A percentile compares a stretch with the other conserved stretches of the same genome.
phyloP scores from a whole-genome alignment of 2,888 invertebrate genomes.

The Campaea margaritaria region DNA sequence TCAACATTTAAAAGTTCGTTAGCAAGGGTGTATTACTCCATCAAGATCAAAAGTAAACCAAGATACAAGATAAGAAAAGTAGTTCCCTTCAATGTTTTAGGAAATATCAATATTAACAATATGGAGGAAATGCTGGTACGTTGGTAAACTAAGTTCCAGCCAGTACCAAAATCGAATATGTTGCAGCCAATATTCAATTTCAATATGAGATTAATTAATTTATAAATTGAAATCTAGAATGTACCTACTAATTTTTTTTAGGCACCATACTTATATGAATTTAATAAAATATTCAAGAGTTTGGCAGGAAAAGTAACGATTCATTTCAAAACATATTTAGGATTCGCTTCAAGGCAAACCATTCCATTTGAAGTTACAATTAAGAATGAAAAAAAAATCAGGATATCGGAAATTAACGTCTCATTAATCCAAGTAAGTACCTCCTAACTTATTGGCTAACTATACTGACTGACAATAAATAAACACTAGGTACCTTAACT shows the following conservation, averaged over 20 bases:
- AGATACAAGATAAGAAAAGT: slow-evolving; percentile 54
- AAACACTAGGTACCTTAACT: no score
- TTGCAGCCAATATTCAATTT: no score
- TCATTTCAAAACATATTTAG: slow-evolving; percentile 65
- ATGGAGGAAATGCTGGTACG: slow-evolving; percentile 35
- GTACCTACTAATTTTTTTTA: slow-evolving; percentile 48
- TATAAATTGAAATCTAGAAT: not conserved
- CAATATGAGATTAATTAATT: no score
- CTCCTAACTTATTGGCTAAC: not conserved
- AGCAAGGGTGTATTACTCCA: slow-evolving; percentile 64
- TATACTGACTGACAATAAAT: not conserved
- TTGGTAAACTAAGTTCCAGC: not conserved
- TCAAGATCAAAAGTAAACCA: slow-evolving; percentile 67
- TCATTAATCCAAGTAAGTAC: slow-evolving; percentile 65
- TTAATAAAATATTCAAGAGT: slow-evolving; percentile 60
- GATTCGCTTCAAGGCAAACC: slow-evolving; percentile 64
- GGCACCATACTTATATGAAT: slow-evolving; percentile 60
- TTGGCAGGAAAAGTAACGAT: slow-evolving; percentile 54
- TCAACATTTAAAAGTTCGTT: slow-evolving; percentile 69
- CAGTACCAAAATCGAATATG: no score
- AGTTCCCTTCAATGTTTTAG: slow-evolving; percentile 59
- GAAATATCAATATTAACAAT: slow-evolving; percentile 60
- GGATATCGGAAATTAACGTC: slow-evolving; percentile 62
- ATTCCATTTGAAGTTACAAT: slow-evolving; percentile 67
- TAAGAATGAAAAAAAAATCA: slow-evolving; percentile 62